Evolutionary conservation across 2,888 invertebrate species (phyloP).

Genomic region (Alloscopus bannaensis): DNA sequence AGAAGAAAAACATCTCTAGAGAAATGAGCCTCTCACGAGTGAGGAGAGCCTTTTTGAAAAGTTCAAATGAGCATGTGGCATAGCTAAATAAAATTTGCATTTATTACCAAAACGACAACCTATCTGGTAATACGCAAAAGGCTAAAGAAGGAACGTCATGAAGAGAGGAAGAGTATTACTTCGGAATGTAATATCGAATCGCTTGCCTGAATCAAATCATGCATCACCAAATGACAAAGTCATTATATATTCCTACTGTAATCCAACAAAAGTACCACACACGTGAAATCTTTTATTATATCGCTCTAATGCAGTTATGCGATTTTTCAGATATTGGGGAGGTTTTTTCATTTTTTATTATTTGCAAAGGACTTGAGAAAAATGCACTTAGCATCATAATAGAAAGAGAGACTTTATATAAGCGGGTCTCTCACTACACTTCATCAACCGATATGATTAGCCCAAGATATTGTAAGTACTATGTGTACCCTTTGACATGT

Average conservation of each 20-base stretch:
- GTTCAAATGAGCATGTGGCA: not conserved
- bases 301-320: not conserved
- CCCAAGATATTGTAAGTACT: not conserved
- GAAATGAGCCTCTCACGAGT: not conserved
- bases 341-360: not conserved
- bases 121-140: not conserved
- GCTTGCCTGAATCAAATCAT: not conserved
- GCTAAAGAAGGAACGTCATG: not conserved
- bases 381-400: not conserved
- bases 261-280: conserved; percentile 3
- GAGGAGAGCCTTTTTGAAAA: not conserved
- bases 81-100: no score
- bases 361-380: no score
- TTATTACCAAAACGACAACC: no score
- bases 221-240: not conserved
- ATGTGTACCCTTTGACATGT: conserved; percentile 33
- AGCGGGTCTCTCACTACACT: not conserved
- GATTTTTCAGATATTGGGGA: not conserved
- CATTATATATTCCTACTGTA: no score
- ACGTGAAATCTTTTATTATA: conserved; percentile 16
- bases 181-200: not conserved
- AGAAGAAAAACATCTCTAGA: not conserved
- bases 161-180: not conserved
- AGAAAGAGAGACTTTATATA: not conserved
- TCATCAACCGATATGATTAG: not conserved